Percentiles rank a stretch among this genome's conserved stretches.
Evolutionary conservation across 2,113 vertebrate genomes (phyloP).

Genomic region (Rhadina sibilatrix): DNA sequence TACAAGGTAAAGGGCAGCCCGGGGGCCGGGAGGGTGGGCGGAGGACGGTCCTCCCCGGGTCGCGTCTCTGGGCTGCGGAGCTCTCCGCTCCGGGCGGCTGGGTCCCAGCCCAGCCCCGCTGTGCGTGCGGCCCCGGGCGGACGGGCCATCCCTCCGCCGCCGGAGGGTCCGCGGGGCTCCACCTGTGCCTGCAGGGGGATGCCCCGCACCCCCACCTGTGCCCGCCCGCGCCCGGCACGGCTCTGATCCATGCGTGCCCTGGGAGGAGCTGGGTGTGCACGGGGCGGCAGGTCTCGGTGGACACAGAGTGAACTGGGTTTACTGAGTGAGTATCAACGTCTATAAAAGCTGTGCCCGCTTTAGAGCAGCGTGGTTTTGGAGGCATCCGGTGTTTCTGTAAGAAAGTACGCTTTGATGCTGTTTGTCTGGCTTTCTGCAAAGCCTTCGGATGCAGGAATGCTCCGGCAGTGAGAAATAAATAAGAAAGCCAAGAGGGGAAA

Average conservation of each 20-base stretch:
- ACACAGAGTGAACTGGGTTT: not conserved
- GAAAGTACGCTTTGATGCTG: accelerated
- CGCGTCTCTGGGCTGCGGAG: not conserved
- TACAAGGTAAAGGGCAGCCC: conserved; percentile 55
- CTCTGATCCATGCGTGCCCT: accelerated
- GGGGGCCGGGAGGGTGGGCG: not conserved
- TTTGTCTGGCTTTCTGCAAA: not conserved
- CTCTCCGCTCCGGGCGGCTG: not conserved
- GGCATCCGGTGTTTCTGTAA: not conserved
- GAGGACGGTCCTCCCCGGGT: not conserved
- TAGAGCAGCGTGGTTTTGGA: not conserved
- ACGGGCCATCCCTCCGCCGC: no score
- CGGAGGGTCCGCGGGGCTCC: not conserved
- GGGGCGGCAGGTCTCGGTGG: not conserved
- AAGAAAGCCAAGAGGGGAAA: accelerated
- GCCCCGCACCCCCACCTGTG: not conserved
- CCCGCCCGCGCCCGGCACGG: not conserved
- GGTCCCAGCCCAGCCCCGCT: not conserved
- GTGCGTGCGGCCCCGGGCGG: not conserved
- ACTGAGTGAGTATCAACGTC: not conserved
- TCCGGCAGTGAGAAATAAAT: not conserved
- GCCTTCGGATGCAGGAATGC: accelerated
- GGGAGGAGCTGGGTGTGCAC: not conserved
- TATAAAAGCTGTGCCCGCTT: not conserved
- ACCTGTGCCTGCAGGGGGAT: not conserved